Evolutionary conservation across 2,113 vertebrate genomes (phyloP), one percentile per base, ranked within the genome.

Genomic region (Megalops atlanticus): DNA sequence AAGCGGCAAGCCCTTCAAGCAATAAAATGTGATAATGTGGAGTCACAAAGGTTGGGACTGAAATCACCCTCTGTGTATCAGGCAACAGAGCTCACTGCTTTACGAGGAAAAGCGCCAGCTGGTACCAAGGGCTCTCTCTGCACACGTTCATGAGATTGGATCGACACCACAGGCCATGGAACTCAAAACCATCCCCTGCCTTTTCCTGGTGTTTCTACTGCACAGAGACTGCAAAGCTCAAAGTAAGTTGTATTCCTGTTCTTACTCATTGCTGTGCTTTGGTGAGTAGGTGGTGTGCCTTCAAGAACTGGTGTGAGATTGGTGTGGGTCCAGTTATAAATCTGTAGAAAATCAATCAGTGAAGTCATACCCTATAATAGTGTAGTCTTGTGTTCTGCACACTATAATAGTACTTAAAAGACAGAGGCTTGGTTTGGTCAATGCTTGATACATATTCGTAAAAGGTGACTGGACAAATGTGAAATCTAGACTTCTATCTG

Each of bases 21-120:
- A 88, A 89, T 90, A 89, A 91, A 91, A 81, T 86, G 76, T 82
- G 78, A 85, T 89, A 87, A 92, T 90, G 92, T 92, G 90, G 94
- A 91, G 92, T 93, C 92, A 94, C 92, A 94, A 92, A 93, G 91
- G 89, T 88, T 82, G 90, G 86, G n/a, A 86, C 89, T 91, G 90
- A 91, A 92, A 91, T 91, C 86, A 81, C 90, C 92, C 92, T 92
- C 93, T 92, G 92, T 92, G 91, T 84, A 76, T 85, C 80, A 80
- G 84, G 79, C 86, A 92, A 88, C 89, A 94, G 93, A 93, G 91
- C 18, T 91, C 86, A 16, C 82, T 87, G 79, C 92, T 87, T 94
- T 94, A 92, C 94, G 89, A 89, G 89, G 82, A 84, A 79, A 82
- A 88, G 93, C 93, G 92, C 92, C 93, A 92, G 91, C 91, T 92